phyloP scores from a whole-genome alignment of 2,888 invertebrate species.

The Taenaris catops region DNA sequence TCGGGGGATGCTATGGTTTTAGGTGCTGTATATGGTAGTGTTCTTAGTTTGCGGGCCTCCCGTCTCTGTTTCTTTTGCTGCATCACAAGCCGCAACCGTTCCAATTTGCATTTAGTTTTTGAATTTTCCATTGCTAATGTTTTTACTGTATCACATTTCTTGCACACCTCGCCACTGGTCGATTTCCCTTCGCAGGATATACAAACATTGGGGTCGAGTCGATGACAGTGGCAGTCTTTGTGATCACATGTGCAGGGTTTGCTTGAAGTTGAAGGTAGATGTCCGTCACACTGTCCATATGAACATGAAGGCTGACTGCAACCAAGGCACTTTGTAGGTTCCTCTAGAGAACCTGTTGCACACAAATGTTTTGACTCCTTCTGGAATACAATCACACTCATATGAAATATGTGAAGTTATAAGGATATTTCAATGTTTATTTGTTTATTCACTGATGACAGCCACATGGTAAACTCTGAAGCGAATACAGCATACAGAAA shows the following conservation, averaged over 20 bases:
- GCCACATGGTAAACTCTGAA: no score
- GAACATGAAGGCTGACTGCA: slow-evolving; percentile 50
- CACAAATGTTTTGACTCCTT: slow-evolving; percentile 59
- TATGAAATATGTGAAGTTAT: no score
- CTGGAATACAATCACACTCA: no score
- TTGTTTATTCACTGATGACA: no score
- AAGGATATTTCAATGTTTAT: no score
- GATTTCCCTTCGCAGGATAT: slow-evolving; percentile 37
- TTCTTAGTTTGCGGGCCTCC: slow-evolving; percentile 86
- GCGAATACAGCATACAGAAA: no score
- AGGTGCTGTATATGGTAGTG: slow-evolving; percentile 80
- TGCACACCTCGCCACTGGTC: slow-evolving; percentile 52
- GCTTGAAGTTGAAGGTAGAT: slow-evolving; percentile 33
- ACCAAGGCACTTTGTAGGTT: slow-evolving; percentile 42
- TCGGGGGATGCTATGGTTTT: slow-evolving; percentile 95
- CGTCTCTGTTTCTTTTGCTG: slow-evolving; percentile 92
- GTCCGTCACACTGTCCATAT: slow-evolving; percentile 60
- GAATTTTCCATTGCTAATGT: slow-evolving; percentile 85
- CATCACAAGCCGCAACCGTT: slow-evolving; percentile 93
- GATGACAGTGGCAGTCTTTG: slow-evolving; percentile 39
- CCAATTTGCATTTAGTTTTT: slow-evolving; percentile 91
- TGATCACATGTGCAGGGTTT: slow-evolving; percentile 33
- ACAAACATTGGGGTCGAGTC: slow-evolving; percentile 37
- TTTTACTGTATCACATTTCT: slow-evolving; percentile 61
- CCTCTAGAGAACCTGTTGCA: slow-evolving; percentile 36